Evolutionary conservation across 2,797 vertebrate species (phyloP), one percentile per base, ranked within the genome.

Genomic region (Gallinago solitaria): DNA sequence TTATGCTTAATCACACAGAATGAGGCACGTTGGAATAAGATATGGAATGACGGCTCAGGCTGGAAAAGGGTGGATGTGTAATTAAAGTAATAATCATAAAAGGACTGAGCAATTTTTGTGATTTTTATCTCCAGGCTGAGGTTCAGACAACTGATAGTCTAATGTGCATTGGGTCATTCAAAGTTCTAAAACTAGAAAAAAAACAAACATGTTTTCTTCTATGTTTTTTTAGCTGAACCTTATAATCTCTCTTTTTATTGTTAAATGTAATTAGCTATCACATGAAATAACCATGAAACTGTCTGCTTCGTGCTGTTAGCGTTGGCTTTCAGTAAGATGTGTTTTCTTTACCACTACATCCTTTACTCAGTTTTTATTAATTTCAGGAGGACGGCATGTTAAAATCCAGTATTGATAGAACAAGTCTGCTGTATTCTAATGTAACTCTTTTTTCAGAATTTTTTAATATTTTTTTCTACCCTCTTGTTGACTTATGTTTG

Each of bases 1-100:
- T 89, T 70, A 20, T 69, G 45, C 45, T 87, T 93, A 81, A 87
- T 94, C 51, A 71, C 56, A 39, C 28, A 75, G 75, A 94, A 64
- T 74, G 82, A 92, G 84, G 82, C 95, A 93, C 80, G 92, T 47
- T 94, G 91, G 82, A 90, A 67, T 93, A 70, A 90, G 83, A 65
- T 76, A 67, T 0, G 1, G 71, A 92, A 85, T 80, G 64, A 91
- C 2, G n/a, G 57, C 89, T 95, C 24, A 20, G 92, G 57, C 6
- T 0, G 39, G 83, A 95, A 94, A 89, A 77, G 77, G 32, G 71
- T 0, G 74, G 86, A 64, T 92, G 63, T 87, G 68, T 83, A 97
- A 96, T 96, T 97, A 96, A 96, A 96, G 75, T 94, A 93, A 96
- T 94, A 82, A 96, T 93, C 85, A 77, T 93, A 23, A 92, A 95